Base-by-base conservation (phyloP, 2,113 vertebrate genomes). In the Ammodytes dubius region DNA sequence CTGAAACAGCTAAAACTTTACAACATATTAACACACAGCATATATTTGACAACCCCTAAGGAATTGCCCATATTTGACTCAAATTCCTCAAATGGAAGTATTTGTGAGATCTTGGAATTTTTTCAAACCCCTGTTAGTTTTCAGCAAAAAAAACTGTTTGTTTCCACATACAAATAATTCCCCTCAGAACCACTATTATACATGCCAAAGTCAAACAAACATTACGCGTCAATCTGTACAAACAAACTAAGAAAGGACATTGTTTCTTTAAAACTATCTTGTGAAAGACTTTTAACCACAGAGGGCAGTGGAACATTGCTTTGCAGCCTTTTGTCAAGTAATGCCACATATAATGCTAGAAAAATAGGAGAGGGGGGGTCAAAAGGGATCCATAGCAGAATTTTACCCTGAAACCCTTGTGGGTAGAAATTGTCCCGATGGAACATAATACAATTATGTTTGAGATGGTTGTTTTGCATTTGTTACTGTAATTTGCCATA, bases 91-190 rank as follows among this genome's bases (percentile, higher is more conserved):
- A 72, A 57, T 39, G 5, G 49, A 27, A 49, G 17, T 13, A 13
- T 9, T 54, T 12, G 27, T 1, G 1, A 15, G 12, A 15, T 42
- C 39, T 56, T 59, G 57, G 12, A 59, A 7, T 59, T 3, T 14
- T 11, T 52, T 67, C 1, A 11, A 60, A 7, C 17, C 35, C 10
- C 11, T n/a, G 45, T 4, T 39, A 52, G 5, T 4, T 8, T 37
- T 0, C 19, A 67, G 46, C 17, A 37, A 4, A 13, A 37, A 19
- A 49, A 14, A 13, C 70, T 46, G 53, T 13, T 59, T 27, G 47
- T 71, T 47, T 59, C 56, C 42, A 58, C 43, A 46, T 58, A 37
- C 15, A 59, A 59, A 45, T 60, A n/a, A 72, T 59, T 72, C 0
- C 37, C 17, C 59, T 60, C 9, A 49, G 15, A 46, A 9, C 42